phyloP scores from a whole-genome alignment of 2,113 vertebrate genomes.

The Bambusicola thoracicus region DNA sequence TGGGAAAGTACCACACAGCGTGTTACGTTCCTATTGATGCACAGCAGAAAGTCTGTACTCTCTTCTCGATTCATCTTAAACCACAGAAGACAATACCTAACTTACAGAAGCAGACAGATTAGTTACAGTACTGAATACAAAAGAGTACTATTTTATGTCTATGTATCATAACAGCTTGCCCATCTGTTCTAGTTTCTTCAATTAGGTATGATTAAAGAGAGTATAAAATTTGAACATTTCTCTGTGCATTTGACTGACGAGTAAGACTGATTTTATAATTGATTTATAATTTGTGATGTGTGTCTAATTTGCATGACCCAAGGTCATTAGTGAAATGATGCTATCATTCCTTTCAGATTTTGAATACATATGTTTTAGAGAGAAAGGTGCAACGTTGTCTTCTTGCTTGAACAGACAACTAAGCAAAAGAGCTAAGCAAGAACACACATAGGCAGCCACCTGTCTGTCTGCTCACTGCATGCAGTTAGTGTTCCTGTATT shows the following conservation, averaged over 20 bases:
- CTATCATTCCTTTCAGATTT: neutral
- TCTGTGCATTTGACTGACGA: neutral
- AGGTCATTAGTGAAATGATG: neutral
- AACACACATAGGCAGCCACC: accelerated
- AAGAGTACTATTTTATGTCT: accelerated
- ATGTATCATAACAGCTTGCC: neutral
- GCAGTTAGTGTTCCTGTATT: neutral
- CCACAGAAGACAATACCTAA: neutral
- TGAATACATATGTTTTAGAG: neutral
- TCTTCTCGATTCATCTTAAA: accelerated
- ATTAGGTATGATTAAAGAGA: accelerated
- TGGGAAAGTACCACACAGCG: neutral
- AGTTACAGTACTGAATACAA: neutral
- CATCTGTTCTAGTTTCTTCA: neutral
- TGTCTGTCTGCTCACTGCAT: neutral
- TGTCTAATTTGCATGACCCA: neutral
- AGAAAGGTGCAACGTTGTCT: neutral
- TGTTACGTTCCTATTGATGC: accelerated
- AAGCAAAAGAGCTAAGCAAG: neutral
- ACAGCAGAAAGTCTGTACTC: accelerated
- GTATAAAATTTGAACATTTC: neutral
- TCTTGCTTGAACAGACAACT: accelerated
- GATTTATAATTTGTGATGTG: neutral
- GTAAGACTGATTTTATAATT: neutral
- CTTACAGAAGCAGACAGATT: neutral